These are phyloP conservation scores for Pavo muticus DNA, from an alignment of 2,113 vertebrate genomes.

Conservation along the genomic window DNA sequence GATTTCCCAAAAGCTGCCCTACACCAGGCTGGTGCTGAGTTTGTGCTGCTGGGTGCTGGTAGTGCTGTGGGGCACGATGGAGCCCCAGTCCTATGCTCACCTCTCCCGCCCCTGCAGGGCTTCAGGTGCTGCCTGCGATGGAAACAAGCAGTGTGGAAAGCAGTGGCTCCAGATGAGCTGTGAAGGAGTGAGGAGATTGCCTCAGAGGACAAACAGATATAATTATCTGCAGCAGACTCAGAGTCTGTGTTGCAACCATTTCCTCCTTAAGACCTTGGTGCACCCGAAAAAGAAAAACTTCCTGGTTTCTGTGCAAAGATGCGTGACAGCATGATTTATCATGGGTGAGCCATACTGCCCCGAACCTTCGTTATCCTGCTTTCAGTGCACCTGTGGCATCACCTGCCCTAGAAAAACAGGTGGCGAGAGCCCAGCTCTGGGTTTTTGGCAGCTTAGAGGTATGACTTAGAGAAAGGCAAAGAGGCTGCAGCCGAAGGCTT, in stretches of 20 bases:
- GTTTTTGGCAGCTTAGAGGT: neutral
- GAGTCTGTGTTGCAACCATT: neutral
- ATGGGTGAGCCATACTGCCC: neutral
- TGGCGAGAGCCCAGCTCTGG: neutral
- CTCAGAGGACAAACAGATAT: conserved; percentile 9
- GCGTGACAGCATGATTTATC: neutral
- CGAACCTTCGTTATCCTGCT: neutral
- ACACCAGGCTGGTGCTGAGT: neutral
- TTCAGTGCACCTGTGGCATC: neutral
- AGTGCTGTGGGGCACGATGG: neutral
- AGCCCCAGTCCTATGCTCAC: rapidly evolving
- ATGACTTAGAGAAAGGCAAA: neutral
- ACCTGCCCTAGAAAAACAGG: neutral
- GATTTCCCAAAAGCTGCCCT: neutral
- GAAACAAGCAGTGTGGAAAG: conserved; percentile 12
- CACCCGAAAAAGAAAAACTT: conserved; percentile 12
- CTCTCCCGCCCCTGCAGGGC: conserved; percentile 1
- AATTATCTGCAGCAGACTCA: conserved; percentile 10
- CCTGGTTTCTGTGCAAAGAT: neutral
- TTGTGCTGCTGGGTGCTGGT: rapidly evolving
- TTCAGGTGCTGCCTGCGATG: conserved; percentile 32
- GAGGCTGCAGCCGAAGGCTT: neutral
- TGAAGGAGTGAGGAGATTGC: neutral
- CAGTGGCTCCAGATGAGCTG: conserved; percentile 9
- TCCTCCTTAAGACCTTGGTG: neutral